Base-by-base conservation (phyloP, 2,888 invertebrate species). In the Isotomurus palustris region DNA sequence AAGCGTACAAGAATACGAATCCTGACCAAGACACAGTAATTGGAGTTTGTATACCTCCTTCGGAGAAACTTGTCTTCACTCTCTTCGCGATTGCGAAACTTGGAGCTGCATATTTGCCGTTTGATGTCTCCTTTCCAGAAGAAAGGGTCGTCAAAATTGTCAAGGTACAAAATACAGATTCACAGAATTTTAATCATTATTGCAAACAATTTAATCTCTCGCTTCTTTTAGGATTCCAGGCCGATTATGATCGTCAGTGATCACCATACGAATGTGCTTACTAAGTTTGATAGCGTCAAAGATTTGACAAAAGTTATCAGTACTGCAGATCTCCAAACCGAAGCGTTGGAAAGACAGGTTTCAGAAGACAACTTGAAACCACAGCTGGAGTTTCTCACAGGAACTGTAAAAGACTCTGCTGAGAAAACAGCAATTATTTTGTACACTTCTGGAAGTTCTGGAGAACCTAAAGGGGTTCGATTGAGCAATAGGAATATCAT, bases 61-160 rank as follows among this genome's bases (percentile, higher is more conserved):
- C 85, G 2, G 85, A 87, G 71, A 80, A 76, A 35, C 73, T 87
- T 56, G 80, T 90, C 8, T 78, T 82, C 28, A 77, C 84, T 0
- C 75, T 92, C 21, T 74, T 91, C 60, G 83, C 87, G 0, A 82
- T 86, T 50, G 84, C 88, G 82, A 90, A 91, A 76, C 80, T 86
- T 0, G 91, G 91, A 0, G 87, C 86, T 17, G 87, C 90, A 0
- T 92, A 92, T 76, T 78, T 91, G 52, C 91, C 92, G 0, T 78
- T 92, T 71, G 91, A 91, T 73, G 82, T 84, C 0, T 77, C 78
- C 53, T 83, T 83, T 71, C 91, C 91, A 0, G 81, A 80, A 25
- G 81, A 82, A 2, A 80, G 91, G 66, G 81, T 90, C 43, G 80
- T 83, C 21, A 88, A 90, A 71, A 90, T 91, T 53, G 73, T 91